Evolutionary conservation across 1,140 invertebrate genomes (phyloP).

Genomic region (Sycobia sp.): DNA sequence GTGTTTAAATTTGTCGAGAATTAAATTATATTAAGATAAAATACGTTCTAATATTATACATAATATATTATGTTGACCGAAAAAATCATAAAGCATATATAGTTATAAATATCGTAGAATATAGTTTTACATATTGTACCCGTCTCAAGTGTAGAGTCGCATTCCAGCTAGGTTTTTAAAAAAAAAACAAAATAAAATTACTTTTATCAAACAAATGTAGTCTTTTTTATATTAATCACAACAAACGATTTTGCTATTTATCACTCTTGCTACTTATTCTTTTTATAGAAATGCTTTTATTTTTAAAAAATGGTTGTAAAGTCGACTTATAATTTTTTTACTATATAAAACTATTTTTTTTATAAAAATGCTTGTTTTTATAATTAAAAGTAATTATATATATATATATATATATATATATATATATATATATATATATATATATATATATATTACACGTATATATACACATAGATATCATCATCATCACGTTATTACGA

Average conservation of each 20-base stretch:
- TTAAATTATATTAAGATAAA: slow-evolving; percentile 35
- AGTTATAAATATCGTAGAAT: slow-evolving; percentile 53
- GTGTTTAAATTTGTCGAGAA: slow-evolving; percentile 37
- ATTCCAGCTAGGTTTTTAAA: slow-evolving; percentile 60
- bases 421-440: too few species aligned
- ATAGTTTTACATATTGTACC: slow-evolving; percentile 62
- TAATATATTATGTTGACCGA: slow-evolving; percentile 42
- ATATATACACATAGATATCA: slow-evolving; percentile 19
- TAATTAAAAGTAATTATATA: too few species aligned
- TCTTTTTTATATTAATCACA: slow-evolving; percentile 16
- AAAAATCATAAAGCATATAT: slow-evolving; percentile 40
- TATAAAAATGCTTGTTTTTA: slow-evolving; percentile 22
- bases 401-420: too few species aligned
- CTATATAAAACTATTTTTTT: slow-evolving; percentile 25
- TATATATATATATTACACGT: too few species aligned
- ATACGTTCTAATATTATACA: slow-evolving; percentile 38
- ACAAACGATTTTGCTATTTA: slow-evolving; percentile 17
- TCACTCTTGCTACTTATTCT: slow-evolving; percentile 13
- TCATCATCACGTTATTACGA: slow-evolving; percentile 19
- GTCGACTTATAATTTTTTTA: slow-evolving; percentile 22
- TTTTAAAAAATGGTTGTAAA: slow-evolving; percentile 7
- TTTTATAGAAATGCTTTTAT: slow-evolving; percentile 17
- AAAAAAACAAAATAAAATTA: slow-evolving; percentile 56
- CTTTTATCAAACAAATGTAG: slow-evolving; percentile 49
- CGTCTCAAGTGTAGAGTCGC: slow-evolving; percentile 58